Conservation (phyloP, 53 echinoderm and acorn worm species). For the Crossaster papposus region DNA sequence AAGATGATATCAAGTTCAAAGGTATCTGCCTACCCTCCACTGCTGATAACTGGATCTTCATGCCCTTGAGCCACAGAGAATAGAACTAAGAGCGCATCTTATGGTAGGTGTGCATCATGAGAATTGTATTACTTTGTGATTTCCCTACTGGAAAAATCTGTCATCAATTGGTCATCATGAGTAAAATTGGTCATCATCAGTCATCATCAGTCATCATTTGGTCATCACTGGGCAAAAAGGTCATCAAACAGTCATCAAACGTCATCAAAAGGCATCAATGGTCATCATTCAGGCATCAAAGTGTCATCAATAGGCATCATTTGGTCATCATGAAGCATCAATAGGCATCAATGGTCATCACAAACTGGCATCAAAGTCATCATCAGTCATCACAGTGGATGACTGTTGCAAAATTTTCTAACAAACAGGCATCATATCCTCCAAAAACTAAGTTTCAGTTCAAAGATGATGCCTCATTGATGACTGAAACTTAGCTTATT, state of each 20-base stretch:
- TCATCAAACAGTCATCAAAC: too few relatives aligned
- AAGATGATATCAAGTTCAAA: too few relatives aligned
- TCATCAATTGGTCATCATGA: slow-evolving; percentile 19
- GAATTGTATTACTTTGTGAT: too few relatives aligned
- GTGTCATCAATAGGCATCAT: background rate
- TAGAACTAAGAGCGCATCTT: too few relatives aligned
- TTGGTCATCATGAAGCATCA: background rate
- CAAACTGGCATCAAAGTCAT: slow-evolving; percentile 6
- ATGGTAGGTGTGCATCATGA: too few relatives aligned
- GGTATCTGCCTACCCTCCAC: too few relatives aligned
- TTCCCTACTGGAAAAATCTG: too few relatives aligned
- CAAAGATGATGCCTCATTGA: slow-evolving; percentile 22
- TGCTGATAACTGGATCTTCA: too few relatives aligned
- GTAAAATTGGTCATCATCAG: background rate
- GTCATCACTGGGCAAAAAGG: too few relatives aligned
- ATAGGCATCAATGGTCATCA: slow-evolving; percentile 9
- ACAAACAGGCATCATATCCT: slow-evolving; percentile 3
- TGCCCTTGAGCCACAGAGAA: too few relatives aligned
- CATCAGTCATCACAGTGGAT: background rate
- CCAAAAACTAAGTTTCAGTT: slow-evolving; percentile 24
- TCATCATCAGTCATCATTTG: slow-evolving; percentile 11
- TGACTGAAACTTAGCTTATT: slow-evolving; percentile 22
- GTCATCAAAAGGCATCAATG: too few relatives aligned
- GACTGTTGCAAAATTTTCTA: slow-evolving; percentile 13
- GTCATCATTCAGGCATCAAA: too few relatives aligned